Percentiles rank a stretch among this genome's conserved stretches.
phyloP scores from a whole-genome alignment of 2,113 vertebrate genomes.

The Macroglossus sobrinus region DNA sequence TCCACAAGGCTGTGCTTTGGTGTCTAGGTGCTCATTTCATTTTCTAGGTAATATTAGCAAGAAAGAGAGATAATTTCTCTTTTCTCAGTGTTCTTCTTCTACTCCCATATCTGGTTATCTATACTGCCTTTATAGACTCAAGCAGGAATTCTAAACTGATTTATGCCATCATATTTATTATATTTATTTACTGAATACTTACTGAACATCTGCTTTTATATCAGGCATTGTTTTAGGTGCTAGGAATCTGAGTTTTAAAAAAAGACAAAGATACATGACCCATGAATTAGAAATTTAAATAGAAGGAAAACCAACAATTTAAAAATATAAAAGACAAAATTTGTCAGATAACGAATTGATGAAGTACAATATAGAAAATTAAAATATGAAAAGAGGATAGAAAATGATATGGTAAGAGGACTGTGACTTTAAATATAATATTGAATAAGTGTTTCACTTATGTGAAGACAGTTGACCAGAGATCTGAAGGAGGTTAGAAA shows the following conservation, averaged over 20 bases:
- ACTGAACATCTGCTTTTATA: neutral
- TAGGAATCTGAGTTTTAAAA: neutral
- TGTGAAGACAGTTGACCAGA: neutral
- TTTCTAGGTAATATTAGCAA: neutral
- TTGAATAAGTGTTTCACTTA: neutral
- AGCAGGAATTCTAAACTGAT: neutral
- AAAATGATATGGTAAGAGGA: neutral
- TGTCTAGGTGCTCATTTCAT: neutral
- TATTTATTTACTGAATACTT: neutral
- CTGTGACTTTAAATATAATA: neutral
- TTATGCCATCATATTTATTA: neutral
- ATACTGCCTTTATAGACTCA: neutral
- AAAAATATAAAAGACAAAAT: neutral
- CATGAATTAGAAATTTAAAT: neutral
- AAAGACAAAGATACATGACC: neutral
- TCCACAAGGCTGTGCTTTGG: neutral
- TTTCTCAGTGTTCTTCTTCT: neutral
- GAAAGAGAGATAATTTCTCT: neutral
- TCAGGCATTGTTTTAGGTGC: neutral
- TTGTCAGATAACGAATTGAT: neutral
- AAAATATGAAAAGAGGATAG: neutral
- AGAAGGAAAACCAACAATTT: neutral
- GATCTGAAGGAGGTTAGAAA: neutral
- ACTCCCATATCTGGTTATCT: neutral
- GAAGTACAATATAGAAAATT: neutral